Percentiles rank a stretch among this genome's conserved stretches.
These are phyloP conservation scores for Ctenosaura bakeri DNA, from an alignment of 2,797 vertebrate species.

Conservation along the genomic window DNA sequence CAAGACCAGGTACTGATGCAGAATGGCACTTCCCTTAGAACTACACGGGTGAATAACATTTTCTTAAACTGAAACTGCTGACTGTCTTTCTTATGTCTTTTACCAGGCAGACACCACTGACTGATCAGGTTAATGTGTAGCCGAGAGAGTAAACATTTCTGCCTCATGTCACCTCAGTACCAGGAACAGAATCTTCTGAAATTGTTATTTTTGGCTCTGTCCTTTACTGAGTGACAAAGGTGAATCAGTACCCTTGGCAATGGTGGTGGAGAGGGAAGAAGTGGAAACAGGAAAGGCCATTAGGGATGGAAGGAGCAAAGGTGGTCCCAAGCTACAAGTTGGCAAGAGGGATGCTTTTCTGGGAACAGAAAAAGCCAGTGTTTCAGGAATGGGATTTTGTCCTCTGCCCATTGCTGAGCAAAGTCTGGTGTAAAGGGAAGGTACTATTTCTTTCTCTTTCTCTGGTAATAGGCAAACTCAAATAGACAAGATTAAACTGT, in stretches of 20 bases:
- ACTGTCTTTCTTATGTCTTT: background rate
- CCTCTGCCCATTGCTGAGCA: background rate
- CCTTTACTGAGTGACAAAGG: conserved; percentile 23
- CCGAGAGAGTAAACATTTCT: conserved; percentile 65
- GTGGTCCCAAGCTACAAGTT: background rate
- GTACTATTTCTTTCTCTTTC: background rate
- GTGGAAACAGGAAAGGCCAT: background rate
- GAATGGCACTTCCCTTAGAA: background rate
- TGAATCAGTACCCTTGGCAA: conserved; percentile 24
- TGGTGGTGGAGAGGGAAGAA: background rate
- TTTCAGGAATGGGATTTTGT: conserved; percentile 2
- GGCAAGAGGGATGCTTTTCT: background rate
- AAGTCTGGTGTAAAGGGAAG: conserved; percentile 12
- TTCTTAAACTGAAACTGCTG: background rate
- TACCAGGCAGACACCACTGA: conserved; percentile 10
- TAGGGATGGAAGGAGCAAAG: background rate
- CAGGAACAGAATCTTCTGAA: conserved; percentile 62
- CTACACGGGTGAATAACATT: background rate
- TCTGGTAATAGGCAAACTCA: background rate
- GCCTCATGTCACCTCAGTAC: conserved; percentile 56
- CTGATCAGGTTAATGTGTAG: conserved; percentile 54
- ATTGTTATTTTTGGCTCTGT: conserved; percentile 45
- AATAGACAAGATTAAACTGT: background rate
- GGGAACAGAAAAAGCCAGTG: conserved; percentile 1
- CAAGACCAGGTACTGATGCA: background rate